A percentile compares a stretch with the other conserved stretches of the same genome.
phyloP scores from a whole-genome alignment of 2,888 invertebrate species.

The Pollenia amentaria region DNA sequence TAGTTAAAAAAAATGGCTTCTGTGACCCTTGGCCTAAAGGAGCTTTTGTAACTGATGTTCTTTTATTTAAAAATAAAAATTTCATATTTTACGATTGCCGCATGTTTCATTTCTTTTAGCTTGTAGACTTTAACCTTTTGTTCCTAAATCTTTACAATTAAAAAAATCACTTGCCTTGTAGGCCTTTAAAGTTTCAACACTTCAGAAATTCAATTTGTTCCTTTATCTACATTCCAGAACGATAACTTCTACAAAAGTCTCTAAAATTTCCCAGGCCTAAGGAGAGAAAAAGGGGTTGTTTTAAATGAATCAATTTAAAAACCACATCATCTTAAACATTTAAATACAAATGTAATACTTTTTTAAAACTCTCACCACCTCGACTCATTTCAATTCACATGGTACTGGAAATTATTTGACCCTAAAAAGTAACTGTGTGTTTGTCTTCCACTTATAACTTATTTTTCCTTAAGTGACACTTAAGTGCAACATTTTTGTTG shows the following conservation, averaged over 20 bases:
- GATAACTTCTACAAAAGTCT: conserved; percentile 12
- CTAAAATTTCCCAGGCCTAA: conserved; percentile 50
- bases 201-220: conserved; percentile 7
- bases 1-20: too few relatives aligned
- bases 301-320: conserved; percentile 63
- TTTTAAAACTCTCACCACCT: conserved; percentile 5
- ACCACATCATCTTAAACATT: conserved; percentile 53
- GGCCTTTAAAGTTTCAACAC: background rate
- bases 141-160: conserved; percentile 2
- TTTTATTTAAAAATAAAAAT: background rate
- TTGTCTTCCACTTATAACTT: conserved; percentile 34
- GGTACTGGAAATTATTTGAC: conserved; percentile 29
- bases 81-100: too few relatives aligned
- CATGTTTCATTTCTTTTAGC: too few relatives aligned
- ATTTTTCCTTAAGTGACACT: conserved; percentile 59
- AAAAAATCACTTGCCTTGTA: conserved; percentile 14
- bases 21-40: too few relatives aligned
- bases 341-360: conserved; percentile 66
- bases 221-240: background rate
- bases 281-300: conserved; percentile 50
- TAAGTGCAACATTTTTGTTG: conserved; percentile 55
- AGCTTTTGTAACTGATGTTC: too few relatives aligned
- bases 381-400: background rate
- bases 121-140: background rate
- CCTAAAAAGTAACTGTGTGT: conserved; percentile 58